Conservation (phyloP, 2,797 vertebrate genomes). For the Hemitrygon akajei region DNA sequence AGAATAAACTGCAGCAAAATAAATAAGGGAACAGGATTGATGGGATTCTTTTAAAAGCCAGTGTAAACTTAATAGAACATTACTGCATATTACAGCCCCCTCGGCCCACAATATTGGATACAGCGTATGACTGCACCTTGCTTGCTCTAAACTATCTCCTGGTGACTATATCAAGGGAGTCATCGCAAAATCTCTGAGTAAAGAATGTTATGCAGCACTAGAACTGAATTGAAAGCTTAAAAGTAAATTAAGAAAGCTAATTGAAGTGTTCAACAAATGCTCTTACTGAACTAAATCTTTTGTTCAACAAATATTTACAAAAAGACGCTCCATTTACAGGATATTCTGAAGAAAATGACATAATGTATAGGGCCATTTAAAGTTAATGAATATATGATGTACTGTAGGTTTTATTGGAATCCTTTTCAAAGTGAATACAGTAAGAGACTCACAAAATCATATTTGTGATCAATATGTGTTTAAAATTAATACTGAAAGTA, state of each 20-base stretch:
- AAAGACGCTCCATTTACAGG: neutral
- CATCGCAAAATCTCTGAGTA: neutral
- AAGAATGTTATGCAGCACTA: neutral
- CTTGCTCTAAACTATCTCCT: neutral
- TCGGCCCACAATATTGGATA: too few relatives aligned
- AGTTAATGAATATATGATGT: slow-evolving; percentile 18
- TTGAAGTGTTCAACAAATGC: neutral
- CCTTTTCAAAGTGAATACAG: slow-evolving; percentile 18
- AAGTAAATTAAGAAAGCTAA: neutral
- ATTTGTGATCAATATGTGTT: neutral
- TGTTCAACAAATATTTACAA: neutral
- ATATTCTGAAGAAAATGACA: neutral
- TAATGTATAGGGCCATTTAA: neutral
- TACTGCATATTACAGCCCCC: too few relatives aligned
- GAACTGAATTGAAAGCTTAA: neutral
- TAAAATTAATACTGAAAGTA: neutral
- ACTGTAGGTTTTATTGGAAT: neutral
- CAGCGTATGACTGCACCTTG: too few relatives aligned
- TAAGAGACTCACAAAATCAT: neutral
- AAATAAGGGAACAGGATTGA: too few relatives aligned
- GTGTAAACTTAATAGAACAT: too few relatives aligned
- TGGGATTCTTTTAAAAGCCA: too few relatives aligned
- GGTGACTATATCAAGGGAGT: neutral
- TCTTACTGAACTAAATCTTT: neutral
- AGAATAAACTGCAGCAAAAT: too few relatives aligned